These are phyloP conservation scores for Sphaerodactylus townsendi DNA, from an alignment of 2,113 vertebrate genomes.

Conservation along the genomic window DNA sequence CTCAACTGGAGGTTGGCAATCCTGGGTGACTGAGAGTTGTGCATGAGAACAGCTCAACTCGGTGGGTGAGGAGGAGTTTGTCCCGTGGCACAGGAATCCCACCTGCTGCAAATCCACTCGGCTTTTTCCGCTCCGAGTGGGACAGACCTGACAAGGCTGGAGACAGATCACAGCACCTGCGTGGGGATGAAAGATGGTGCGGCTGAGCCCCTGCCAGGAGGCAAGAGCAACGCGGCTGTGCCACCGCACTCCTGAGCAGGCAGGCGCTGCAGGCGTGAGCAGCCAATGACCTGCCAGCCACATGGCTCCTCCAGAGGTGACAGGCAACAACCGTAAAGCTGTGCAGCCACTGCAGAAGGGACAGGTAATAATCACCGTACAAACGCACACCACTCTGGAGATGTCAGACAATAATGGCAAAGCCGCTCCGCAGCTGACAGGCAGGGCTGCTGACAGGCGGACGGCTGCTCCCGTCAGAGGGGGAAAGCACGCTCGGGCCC, in stretches of 20 bases:
- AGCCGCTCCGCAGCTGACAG: neutral
- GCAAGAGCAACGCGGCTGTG: neutral
- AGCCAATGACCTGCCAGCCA: slow-evolving; percentile 17
- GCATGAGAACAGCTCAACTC: neutral
- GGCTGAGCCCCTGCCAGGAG: neutral
- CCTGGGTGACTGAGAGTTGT: too few species aligned
- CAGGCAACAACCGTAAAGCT: neutral
- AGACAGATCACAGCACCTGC: neutral
- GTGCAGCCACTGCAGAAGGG: slow-evolving; percentile 22
- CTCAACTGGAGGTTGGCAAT: too few species aligned
- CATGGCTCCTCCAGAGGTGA: slow-evolving; percentile 28
- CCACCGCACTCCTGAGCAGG: neutral
- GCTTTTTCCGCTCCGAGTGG: neutral
- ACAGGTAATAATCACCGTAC: neutral
- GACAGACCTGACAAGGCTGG: neutral
- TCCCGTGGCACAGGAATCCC: neutral
- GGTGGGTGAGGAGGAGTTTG: neutral
- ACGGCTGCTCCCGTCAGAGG: neutral
- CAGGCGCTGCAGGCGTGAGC: neutral
- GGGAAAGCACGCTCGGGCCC: neutral
- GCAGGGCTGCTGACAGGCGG: slow-evolving; percentile 10
- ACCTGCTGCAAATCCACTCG: neutral
- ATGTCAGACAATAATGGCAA: slow-evolving; percentile 3
- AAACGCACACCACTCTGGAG: slow-evolving; percentile 1
- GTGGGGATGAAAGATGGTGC: neutral